These are phyloP conservation scores for Pelodytes ibericus DNA, from an alignment of 2,797 vertebrate genomes.

Conservation along the genomic window DNA sequence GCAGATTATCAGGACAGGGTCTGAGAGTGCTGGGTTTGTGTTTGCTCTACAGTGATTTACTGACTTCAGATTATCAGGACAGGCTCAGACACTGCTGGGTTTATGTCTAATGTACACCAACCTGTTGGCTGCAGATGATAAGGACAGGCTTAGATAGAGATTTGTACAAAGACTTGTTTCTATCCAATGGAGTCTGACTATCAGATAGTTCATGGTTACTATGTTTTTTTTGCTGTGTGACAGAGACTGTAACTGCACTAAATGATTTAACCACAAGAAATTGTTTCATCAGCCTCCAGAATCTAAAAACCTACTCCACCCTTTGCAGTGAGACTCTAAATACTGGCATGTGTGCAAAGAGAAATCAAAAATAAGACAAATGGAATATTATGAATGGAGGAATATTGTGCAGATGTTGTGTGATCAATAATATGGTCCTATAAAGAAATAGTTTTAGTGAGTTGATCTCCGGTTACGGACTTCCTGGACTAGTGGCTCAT, in stretches of 20 bases:
- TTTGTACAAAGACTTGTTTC: background rate
- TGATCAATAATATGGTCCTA: no score
- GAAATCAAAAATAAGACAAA: no score
- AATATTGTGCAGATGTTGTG: no score
- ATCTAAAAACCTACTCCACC: background rate
- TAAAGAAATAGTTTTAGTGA: no score
- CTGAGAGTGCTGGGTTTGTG: background rate
- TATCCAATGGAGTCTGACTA: background rate
- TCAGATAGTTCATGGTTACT: no score
- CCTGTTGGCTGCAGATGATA: background rate
- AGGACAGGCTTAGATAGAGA: background rate
- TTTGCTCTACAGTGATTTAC: background rate
- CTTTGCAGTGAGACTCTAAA: background rate
- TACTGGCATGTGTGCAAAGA: background rate
- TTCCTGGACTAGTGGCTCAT: no score
- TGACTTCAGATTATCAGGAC: background rate
- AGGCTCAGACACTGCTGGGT: background rate
- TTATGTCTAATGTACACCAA: background rate
- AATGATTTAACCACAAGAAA: conserved; percentile 15
- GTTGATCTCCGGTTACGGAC: no score
- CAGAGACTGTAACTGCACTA: conserved; percentile 1
- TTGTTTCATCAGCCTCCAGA: conserved; percentile 33
- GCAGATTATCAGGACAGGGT: conserved; percentile 4
- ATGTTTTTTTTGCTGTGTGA: background rate
- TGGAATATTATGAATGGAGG: no score